Evolutionary conservation across 2,888 invertebrate species (phyloP), one percentile per base, ranked within the genome.

Genomic region (Drosophila planitibia): DNA sequence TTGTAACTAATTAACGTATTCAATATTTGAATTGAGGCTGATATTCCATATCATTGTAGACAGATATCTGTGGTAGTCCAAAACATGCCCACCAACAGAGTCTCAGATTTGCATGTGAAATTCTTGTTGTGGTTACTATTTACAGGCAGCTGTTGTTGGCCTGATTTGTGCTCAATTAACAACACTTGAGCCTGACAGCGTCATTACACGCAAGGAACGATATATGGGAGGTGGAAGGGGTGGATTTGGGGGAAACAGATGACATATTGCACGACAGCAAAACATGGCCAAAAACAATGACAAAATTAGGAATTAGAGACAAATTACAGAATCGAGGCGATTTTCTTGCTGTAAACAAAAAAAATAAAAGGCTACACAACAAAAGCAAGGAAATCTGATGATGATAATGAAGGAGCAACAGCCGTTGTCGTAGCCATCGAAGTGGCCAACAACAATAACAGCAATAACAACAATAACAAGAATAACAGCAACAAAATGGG

Each of bases 241-340:
- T 1, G 2, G 49, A 19, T 25, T 49, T 33, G n/a, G 33, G 37
- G 58, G 54, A 57, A 62, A 28, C 25, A 39, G 60, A 72, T 79
- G 79, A 77, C 79, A 79, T 68, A 81, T 76, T 69, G 79, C 81
- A 54, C 53, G 66, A 63, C 81, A 73, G 61, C 65, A 81, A 55
- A 77, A 77, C 73, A 78, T 75, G 76, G 47, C 57, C 33, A 47
- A 53, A 39, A 68, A n/a, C 52, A 52, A 30, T 28, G 66, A 47
- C 65, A 66, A 49, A 74, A 82, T 81, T 77, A 72, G 67, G 69
- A 74, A 83, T 82, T 81, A 79, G 79, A 80, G 82, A 71, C 79
- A 82, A 82, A 78, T 80, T 78, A 80, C 82, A 57, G 22, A 49
- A 63, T 60, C 41, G 58, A 32, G 58, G 32, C 41, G 41, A 32